Percentiles rank a stretch among this genome's conserved stretches.
These are phyloP conservation scores for Epizoanthus illoricatus DNA, from an alignment of 92 coral and sea anemone genomes.

Conservation along the genomic window DNA sequence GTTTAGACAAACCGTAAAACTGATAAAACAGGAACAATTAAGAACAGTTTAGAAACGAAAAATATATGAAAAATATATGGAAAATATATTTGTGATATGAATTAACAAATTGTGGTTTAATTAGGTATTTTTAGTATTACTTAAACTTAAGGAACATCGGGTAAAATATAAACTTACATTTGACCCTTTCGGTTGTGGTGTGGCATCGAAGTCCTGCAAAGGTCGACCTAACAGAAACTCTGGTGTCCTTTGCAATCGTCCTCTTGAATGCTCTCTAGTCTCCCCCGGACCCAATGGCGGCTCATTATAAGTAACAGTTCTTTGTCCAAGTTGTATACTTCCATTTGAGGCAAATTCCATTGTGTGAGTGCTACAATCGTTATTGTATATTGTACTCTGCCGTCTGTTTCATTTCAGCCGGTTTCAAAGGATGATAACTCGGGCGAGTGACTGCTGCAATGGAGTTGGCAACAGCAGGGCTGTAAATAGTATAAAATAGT, in stretches of 20 bases:
- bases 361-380: background rate
- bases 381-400: slow-evolving; percentile 21
- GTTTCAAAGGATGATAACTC: background rate
- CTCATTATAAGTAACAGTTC: background rate
- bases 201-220: slow-evolving; percentile 76
- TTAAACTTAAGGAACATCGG: too few relatives aligned
- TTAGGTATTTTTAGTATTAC: too few relatives aligned
- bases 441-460: too few relatives aligned
- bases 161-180: background rate
- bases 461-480: too few relatives aligned
- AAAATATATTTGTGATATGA: too few relatives aligned
- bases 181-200: slow-evolving; percentile 2
- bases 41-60: too few relatives aligned
- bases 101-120: too few relatives aligned
- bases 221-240: slow-evolving; percentile 73
- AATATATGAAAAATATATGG: too few relatives aligned
- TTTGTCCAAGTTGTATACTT: background rate
- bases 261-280: background rate
- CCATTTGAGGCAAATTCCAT: slow-evolving; percentile 8
- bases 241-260: slow-evolving; percentile 43
- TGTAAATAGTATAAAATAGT: too few relatives aligned
- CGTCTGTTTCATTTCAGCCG: background rate
- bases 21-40: too few relatives aligned
- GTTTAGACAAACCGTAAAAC: too few relatives aligned
- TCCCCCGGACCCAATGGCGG: background rate